Evolutionary conservation across 2,797 vertebrate species (phyloP).

Genomic region (Synaphobranchus kaupii): DNA sequence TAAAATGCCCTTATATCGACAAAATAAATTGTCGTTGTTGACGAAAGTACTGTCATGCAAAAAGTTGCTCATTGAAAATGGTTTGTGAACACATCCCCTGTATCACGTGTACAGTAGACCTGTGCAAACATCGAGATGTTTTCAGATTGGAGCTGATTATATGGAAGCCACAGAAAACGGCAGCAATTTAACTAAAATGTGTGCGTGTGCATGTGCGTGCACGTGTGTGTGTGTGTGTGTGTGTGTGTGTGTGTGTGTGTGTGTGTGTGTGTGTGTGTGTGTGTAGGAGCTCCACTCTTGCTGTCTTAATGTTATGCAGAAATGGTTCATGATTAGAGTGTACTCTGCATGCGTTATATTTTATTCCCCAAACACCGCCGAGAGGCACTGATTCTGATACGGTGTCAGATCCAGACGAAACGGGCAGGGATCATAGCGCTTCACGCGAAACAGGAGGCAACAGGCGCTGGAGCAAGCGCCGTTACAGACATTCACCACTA

Average conservation of each 20-base stretch:
- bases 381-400: slow-evolving; percentile 18
- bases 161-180: slow-evolving; percentile 60
- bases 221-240: slow-evolving; percentile 28
- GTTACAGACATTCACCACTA: slow-evolving; percentile 46
- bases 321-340: background rate
- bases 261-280: background rate
- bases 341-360: background rate
- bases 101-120: background rate
- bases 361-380: background rate
- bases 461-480: background rate
- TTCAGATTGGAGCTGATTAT: slow-evolving; percentile 62
- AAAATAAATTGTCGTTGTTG: background rate
- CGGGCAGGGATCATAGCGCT: background rate
- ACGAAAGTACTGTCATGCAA: background rate
- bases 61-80: background rate
- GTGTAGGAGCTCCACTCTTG: background rate
- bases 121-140: slow-evolving; percentile 34
- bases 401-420: background rate
- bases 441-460: background rate
- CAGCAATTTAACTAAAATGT: slow-evolving; percentile 62
- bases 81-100: background rate
- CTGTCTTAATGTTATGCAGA: slow-evolving; percentile 12
- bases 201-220: too few species aligned
- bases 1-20: background rate
- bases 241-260: background rate